phyloP scores from a whole-genome alignment of 2,888 invertebrate species.

The Anarsia innoxiella region DNA sequence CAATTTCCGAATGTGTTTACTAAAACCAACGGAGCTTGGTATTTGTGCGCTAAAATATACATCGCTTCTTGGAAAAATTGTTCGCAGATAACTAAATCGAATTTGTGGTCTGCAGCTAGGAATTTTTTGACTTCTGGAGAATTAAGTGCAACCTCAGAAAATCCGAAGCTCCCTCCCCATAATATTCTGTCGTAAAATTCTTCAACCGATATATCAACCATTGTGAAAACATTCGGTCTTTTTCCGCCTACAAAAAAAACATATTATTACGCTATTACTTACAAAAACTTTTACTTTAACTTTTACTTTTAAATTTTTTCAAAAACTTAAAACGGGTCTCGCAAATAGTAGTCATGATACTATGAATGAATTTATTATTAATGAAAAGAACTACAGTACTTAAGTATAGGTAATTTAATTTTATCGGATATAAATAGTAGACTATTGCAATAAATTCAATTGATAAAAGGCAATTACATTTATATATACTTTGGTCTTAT shows the following conservation, averaged over 20 bases:
- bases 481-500: too few species aligned
- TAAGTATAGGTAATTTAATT: too few species aligned
- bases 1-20: slow-evolving; percentile 60
- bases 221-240: slow-evolving; percentile 57
- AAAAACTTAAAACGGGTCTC: too few species aligned
- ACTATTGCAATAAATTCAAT: too few species aligned
- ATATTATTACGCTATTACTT: too few species aligned
- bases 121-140: slow-evolving; percentile 44
- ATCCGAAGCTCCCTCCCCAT: slow-evolving; percentile 48
- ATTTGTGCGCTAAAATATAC: slow-evolving; percentile 58
- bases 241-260: slow-evolving; percentile 40
- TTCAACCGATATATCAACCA: slow-evolving; percentile 49
- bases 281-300: too few species aligned
- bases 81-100: slow-evolving; percentile 65
- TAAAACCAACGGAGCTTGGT: slow-evolving; percentile 51
- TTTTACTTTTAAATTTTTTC: too few species aligned
- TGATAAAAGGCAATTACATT: too few species aligned
- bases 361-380: too few species aligned
- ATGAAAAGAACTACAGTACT: too few species aligned
- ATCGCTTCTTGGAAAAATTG: slow-evolving; percentile 66
- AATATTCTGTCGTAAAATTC: slow-evolving; percentile 47
- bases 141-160: slow-evolving; percentile 48
- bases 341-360: too few species aligned
- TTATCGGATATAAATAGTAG: too few species aligned
- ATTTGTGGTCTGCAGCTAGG: slow-evolving; percentile 43